Base-by-base conservation (phyloP, 2,888 invertebrate genomes). In the Spodoptera picta region DNA sequence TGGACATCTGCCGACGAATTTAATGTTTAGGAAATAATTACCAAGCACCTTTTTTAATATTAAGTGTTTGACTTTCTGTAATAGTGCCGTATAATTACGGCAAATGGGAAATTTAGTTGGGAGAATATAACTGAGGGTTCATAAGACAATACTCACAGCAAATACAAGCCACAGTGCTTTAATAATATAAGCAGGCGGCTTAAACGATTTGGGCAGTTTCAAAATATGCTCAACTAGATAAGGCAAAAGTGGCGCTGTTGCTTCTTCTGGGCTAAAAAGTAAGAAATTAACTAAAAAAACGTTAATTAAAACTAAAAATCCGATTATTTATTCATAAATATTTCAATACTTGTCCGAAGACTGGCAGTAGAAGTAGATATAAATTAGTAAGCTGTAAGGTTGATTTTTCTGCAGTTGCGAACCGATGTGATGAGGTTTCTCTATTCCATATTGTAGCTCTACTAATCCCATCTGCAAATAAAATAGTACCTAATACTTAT, bases 161-260 rank as follows among this genome's bases (percentile, higher is more conserved):
- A 93, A 92, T 2, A 94, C 91, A 6, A 94, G 93, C 94, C 93
- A 94, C 0, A 94, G 69, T 2, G 93, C 92, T 83, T 94, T 94
- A 49, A 92, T 84, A 59, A 94, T 92, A 65, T 93, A 91, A 0
- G 87, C 77, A 1, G 94, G 93, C 3, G 90, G 91, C n/a, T 77
- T 85, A 50, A 86, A 86, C 0, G 81, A 65, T 49, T 76, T 83
- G 1, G 92, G 91, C 1, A 90, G 75, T 36, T 80, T 81, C 47
- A 93, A 71, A 5, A 94, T 84, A 46, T 93, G 89, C 45, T 93
- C 88, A 23, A 93, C 88, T 42, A 94, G 73, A 61, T 87, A 85
- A 0, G 92, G 93, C 1, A 94, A 83, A 11, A 94, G 77, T 0
- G 87, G 83, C 0, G 87, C 89, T 2, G 90, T 92, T 0, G 88